Evolutionary conservation across 2,888 invertebrate genomes (phyloP), one percentile per base, ranked within the genome.

Genomic region (Eudasyphora cyanicolor): DNA sequence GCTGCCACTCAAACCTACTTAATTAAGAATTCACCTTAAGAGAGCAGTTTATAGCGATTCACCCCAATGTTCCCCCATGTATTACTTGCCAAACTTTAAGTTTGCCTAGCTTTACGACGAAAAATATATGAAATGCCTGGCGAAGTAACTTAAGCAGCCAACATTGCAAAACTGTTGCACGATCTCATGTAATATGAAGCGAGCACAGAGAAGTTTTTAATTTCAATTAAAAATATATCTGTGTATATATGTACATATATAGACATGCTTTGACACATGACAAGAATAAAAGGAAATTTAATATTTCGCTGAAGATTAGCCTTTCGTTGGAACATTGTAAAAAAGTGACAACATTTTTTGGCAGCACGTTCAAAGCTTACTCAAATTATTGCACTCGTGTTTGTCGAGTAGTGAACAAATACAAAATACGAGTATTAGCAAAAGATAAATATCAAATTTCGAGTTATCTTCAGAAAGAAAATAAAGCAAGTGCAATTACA

Each of bases 131-230:
- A 45, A n/a, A 45, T 24, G 14, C 21, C 24, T 24, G 27, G 10
- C 24, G 14, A 51, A 49, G 17, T 1, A 57, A 57, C 24, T 1
- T 14, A 14, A 57, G 24, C 2, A 24, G 57, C 1, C 10, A 57
- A 57, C 27, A 27, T 14, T 27, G 1, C 69, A 76, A 75, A 79
- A 80, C 69, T 74, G 57, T 57, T 57, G 57, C 57, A 79, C 76
- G 76, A 60, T 73, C 73, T 79, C 76, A 45, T n/a, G 45, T 45
- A 82, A 64, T 64, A 82, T 67, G 49, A 35, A n/a, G 24, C 1
- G 51, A 54, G n/a, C n/a, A 62, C 8, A 21, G 21, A 75, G 42
- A 79, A 76, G 73, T 82, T 82, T 82, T 79, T 79, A 82, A 79
- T 82, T 82, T 79, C 76, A 80, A 74, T 79, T 54, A 79, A 69